Percentiles rank a stretch among this genome's conserved stretches.
phyloP scores from a whole-genome alignment of 2,113 vertebrate species.

The Electrona antarctica region DNA sequence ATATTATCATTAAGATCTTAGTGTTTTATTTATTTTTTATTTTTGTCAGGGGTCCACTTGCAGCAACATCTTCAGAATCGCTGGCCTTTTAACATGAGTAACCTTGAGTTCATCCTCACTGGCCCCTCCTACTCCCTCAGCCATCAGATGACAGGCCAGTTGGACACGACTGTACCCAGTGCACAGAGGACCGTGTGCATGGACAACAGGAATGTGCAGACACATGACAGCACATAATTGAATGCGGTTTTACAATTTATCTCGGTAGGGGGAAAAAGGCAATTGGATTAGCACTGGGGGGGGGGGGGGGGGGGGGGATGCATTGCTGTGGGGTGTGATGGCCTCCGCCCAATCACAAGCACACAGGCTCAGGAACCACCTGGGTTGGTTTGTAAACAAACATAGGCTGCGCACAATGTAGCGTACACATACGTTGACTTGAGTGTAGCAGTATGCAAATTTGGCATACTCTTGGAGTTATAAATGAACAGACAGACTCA shows the following conservation, averaged over 20 bases:
- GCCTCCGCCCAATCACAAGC: slow-evolving; percentile 7
- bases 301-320: slow-evolving; percentile 22
- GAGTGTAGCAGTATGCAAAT: no score
- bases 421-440: slow-evolving; percentile 2
- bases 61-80: neutral
- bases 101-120: slow-evolving; percentile 18
- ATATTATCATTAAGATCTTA: no score
- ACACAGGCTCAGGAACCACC: neutral
- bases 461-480: no score
- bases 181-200: neutral
- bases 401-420: neutral
- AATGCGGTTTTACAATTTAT: slow-evolving; percentile 42
- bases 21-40: no score
- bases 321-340: slow-evolving; percentile 1
- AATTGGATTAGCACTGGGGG: slow-evolving; percentile 1
- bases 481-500: no score
- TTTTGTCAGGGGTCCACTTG: no score
- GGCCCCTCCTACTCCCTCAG: neutral
- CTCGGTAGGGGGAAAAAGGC: slow-evolving; percentile 25
- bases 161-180: slow-evolving; percentile 2
- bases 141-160: slow-evolving; percentile 40
- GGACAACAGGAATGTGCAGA: slow-evolving; percentile 26
- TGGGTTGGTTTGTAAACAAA: slow-evolving; percentile 3
- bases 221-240: slow-evolving; percentile 45
- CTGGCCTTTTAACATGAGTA: neutral